Conservation (phyloP, 2,888 invertebrate species). For the Suillia variegata region DNA sequence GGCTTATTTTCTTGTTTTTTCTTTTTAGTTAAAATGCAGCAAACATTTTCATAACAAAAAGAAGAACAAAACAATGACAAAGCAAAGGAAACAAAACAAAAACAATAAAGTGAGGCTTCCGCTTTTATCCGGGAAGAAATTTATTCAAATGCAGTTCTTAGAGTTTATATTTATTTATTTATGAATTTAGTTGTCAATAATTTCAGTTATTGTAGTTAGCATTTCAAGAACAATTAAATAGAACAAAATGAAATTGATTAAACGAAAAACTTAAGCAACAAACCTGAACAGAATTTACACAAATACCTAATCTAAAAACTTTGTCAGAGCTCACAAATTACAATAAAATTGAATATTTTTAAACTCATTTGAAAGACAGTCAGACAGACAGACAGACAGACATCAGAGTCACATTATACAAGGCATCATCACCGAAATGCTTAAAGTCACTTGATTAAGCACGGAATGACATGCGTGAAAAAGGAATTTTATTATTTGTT, state of each 20-base stretch:
- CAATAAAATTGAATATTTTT: too few species aligned
- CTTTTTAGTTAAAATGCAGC: background rate
- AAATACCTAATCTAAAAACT: background rate
- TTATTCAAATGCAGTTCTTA: too few species aligned
- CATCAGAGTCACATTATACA: background rate
- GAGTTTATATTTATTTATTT: too few species aligned
- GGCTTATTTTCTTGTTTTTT: too few species aligned
- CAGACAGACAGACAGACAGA: slow-evolving; percentile 7
- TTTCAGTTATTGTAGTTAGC: too few species aligned
- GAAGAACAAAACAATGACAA: background rate
- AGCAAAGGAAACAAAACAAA: background rate
- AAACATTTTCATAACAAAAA: background rate
- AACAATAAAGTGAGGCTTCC: background rate
- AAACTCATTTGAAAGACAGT: too few species aligned
- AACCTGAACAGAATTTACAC: background rate
- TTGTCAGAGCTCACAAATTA: too few species aligned
- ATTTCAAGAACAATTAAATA: too few species aligned
- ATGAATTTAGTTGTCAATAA: too few species aligned
- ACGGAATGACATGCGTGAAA: background rate
- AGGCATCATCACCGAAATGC: background rate
- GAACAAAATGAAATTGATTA: background rate
- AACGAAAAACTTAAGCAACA: slow-evolving; percentile 15
- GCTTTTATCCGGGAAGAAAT: too few species aligned
- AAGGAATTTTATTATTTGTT: too few species aligned
- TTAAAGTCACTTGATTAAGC: background rate